Percentiles rank a stretch among this genome's conserved stretches.
phyloP scores from a whole-genome alignment of 2,888 invertebrate genomes.

The Clusia tigrina region DNA sequence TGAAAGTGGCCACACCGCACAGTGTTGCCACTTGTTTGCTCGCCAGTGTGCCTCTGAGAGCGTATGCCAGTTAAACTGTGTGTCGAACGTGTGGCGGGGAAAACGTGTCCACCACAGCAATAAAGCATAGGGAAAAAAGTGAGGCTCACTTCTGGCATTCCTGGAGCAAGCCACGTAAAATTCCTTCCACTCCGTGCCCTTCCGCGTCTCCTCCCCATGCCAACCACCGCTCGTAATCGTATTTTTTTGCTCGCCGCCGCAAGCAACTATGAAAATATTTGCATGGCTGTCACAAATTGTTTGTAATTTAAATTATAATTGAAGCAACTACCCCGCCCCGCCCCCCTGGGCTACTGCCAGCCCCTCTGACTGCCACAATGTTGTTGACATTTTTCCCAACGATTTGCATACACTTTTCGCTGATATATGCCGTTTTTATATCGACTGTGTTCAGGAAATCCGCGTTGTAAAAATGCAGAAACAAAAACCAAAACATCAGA shows the following conservation, averaged over 20 bases:
- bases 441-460: not conserved
- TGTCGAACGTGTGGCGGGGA: too few relatives aligned
- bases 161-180: not conserved
- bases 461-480: not conserved
- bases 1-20: too few relatives aligned
- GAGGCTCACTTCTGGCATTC: not conserved
- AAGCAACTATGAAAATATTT: constrained; percentile 14
- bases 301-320: constrained; percentile 30
- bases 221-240: too few relatives aligned
- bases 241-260: too few relatives aligned
- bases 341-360: not conserved
- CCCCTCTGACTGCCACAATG: not conserved
- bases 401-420: not conserved
- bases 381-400: not conserved
- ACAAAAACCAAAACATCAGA: not conserved
- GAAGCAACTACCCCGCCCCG: not conserved
- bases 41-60: not conserved
- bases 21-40: not conserved
- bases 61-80: too few relatives aligned
- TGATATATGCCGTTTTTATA: not conserved
- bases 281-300: constrained; percentile 26
- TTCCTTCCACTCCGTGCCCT: not conserved
- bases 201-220: too few relatives aligned
- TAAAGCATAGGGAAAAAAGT: not conserved
- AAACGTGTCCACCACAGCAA: not conserved